phyloP scores from a whole-genome alignment of 2,113 vertebrate species.

The Malurus elegans region DNA sequence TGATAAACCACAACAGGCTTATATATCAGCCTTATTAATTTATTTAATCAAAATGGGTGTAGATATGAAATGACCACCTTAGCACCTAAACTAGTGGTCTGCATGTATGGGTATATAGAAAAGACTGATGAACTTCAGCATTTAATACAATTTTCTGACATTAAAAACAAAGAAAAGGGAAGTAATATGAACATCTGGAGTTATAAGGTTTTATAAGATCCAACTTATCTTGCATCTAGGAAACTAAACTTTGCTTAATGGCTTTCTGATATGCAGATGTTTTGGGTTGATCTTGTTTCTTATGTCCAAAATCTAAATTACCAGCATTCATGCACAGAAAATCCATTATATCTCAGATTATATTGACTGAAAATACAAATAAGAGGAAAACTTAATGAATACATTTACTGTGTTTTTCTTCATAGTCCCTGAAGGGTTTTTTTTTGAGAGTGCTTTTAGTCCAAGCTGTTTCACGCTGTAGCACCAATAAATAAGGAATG shows the following conservation, averaged over 20 bases:
- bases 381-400: background rate
- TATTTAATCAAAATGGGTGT: background rate
- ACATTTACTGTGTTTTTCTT: background rate
- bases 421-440: background rate
- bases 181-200: background rate
- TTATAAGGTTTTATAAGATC: background rate
- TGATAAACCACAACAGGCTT: background rate
- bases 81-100: background rate
- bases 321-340: background rate
- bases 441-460: background rate
- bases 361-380: background rate
- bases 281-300: background rate
- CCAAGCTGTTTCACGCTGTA: background rate
- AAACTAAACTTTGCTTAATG: background rate
- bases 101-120: background rate
- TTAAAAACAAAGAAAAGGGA: background rate
- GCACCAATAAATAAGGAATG: background rate
- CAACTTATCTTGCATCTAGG: background rate
- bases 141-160: background rate
- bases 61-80: background rate
- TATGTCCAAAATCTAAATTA: background rate
- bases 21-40: fast-evolving
- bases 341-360: background rate
- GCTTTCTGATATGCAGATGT: background rate
- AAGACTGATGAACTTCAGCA: background rate